Evolutionary conservation across 2,888 invertebrate species (phyloP), one percentile per base, ranked within the genome.

Genomic region (Drosophila nr. medialis): DNA sequence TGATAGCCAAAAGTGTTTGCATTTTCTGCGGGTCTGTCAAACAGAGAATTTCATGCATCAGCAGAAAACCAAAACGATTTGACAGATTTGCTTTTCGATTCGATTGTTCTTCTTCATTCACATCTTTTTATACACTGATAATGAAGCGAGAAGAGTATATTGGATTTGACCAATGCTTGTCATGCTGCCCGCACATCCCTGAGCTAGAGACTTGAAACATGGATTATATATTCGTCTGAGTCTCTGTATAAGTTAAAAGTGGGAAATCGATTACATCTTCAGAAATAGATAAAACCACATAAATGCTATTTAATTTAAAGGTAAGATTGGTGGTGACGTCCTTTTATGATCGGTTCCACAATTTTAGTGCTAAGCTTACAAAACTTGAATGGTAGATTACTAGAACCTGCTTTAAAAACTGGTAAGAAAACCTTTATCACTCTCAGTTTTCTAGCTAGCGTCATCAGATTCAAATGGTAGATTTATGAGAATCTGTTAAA

Each of bases 31-130:
- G 75, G 71, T 69, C 60, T 48, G 49, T 8, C 42, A 48, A 29
- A 62, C 30, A n/a, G 36, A 30, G 40, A 49, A 45, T 67, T 68
- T 63, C 36, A 59, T 38, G 75, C 55, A 59, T 27, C 59, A 53
- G 62, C 53, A 40, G 65, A 56, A 67, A 68, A 40, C 45, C 75
- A 55, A 65, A 84, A 75, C 67, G 73, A 79, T 67, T 69, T 71
- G 32, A 56, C 56, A 64, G 70, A 80, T 86, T 72, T 75, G 61
- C 38, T 77, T 72, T 76, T 62, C 59, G 59, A 13, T 78, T 80
- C 73, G 78, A 68, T 80, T 82, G 74, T 59, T 56, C 49, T 56
- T 69, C 83, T 80, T 78, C 65, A 74, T 58, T 70, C 48, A 45
- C 11, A 40, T 65, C 11, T 55, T 40, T 24, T 11, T 24, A 34